phyloP scores from a whole-genome alignment of 2,797 vertebrate species.

The Sebastes minor region DNA sequence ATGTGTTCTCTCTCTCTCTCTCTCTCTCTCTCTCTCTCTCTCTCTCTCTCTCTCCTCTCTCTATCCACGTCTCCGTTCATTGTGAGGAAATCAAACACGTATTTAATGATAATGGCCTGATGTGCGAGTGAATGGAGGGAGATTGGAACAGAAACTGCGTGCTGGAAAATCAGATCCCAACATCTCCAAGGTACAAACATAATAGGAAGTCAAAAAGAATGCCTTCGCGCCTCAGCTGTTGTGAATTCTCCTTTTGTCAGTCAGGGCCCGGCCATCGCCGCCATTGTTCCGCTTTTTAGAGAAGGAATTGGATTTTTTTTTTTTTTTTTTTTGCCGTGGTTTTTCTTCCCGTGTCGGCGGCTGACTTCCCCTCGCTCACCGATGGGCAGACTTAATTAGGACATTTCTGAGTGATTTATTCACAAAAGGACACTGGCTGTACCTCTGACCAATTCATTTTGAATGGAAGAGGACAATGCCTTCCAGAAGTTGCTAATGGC shows the following conservation, averaged over 20 bases:
- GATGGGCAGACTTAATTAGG: constrained; percentile 82
- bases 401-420: constrained; percentile 79
- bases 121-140: constrained; percentile 72
- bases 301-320: constrained; percentile 82
- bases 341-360: constrained; percentile 27
- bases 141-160: constrained; percentile 68
- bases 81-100: constrained; percentile 77
- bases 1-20: constrained; percentile 57
- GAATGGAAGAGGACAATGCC: constrained; percentile 59
- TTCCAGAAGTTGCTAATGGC: constrained; percentile 53
- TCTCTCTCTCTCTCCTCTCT: constrained; percentile 32
- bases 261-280: constrained; percentile 64
- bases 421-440: constrained; percentile 78
- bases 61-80: constrained; percentile 50
- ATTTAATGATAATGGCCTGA: constrained; percentile 83
- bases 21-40: constrained; percentile 18
- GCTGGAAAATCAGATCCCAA: constrained; percentile 79
- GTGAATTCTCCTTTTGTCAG: constrained; percentile 83
- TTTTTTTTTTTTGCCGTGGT: not conserved
- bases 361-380: constrained; percentile 64
- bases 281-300: constrained; percentile 81
- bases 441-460: constrained; percentile 68
- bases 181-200: constrained; percentile 80
- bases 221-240: constrained; percentile 78
- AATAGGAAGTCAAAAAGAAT: constrained; percentile 84